Percentiles rank a stretch among this genome's conserved stretches.
Evolutionary conservation across 2,113 vertebrate genomes (phyloP).

Genomic region (Sturnira hondurensis): DNA sequence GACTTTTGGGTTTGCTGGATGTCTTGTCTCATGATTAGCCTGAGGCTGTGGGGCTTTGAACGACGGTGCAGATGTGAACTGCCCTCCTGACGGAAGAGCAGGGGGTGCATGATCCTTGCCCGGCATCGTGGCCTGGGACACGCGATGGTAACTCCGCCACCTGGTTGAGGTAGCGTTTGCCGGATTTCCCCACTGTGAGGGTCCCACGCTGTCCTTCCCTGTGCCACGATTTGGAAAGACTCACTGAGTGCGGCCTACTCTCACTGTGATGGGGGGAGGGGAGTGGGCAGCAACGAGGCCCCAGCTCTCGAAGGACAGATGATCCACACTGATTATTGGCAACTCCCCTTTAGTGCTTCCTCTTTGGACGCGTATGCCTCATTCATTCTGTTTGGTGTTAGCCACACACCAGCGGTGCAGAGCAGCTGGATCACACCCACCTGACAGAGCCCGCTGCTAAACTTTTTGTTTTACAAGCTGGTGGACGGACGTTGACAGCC

Average conservation of each 20-base stretch:
- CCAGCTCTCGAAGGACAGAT: neutral
- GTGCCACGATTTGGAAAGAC: neutral
- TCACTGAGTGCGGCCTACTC: neutral
- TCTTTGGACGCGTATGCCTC: neutral
- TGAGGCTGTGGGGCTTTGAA: neutral
- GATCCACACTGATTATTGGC: neutral
- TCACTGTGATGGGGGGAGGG: rapidly evolving
- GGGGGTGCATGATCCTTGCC: neutral
- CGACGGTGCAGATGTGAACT: neutral
- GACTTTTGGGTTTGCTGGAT: neutral
- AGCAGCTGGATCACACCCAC: neutral
- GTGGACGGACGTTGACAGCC: neutral
- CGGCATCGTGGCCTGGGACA: too few relatives aligned
- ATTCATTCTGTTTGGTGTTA: neutral
- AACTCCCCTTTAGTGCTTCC: neutral
- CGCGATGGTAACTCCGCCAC: too few relatives aligned
- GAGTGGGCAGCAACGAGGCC: neutral
- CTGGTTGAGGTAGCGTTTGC: neutral
- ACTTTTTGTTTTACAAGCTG: neutral
- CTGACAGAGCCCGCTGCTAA: neutral
- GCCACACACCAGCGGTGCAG: too few relatives aligned
- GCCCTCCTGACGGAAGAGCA: neutral
- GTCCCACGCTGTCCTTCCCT: neutral
- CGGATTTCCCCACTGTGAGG: neutral
- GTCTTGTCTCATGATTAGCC: neutral